Evolutionary conservation across 2,888 invertebrate genomes (phyloP), one percentile per base, ranked within the genome.

Genomic region (Acanthosepion esculentum): DNA sequence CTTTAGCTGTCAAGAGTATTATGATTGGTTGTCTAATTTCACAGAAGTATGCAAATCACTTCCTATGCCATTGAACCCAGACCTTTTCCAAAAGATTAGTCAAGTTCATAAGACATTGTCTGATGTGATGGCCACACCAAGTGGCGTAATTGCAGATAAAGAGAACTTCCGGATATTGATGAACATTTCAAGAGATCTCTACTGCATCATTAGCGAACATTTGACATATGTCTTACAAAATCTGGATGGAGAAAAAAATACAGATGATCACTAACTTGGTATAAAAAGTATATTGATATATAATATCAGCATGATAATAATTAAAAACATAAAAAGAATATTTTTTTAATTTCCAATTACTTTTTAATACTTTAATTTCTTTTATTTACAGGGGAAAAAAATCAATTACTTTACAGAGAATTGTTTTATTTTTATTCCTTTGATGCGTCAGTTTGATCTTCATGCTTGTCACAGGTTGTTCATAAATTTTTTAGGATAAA

Each of bases 91-190:
- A 95, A 97, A 97, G 94, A 97, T 97, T 93, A 97, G 96, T 92
- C 97, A 97, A 94, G 97, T 97, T 8, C 97, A 97, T 92, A 97
- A 97, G 95, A 96, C 96, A 29, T 95, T 97, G 91, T 96, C 97
- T 18, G 97, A 97, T 94, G 96, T 97, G n/a, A 96, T 97, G 96
- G 97, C 97, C 18, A 96, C 96, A 33, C 97, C 97, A 0, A 96
- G 96, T 48, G 97, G 97, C 10, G 96, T 97, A 2, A 96, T 97
- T 5, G 96, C 96, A 26, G 96, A 97, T 94, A 96, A 96, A 94
- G 97, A 97, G 91, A 97, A 97, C 94, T 97, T 97, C 94, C 95
- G 96, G 93, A 96, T 96, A 12, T 95, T 97, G 12, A 97, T 97
- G 97, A 96, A 96, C 94, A 97, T 97, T 48, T 96, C 97, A 5